phyloP scores from a whole-genome alignment of 2,888 invertebrate species.

The Barypeithes pellucidus region DNA sequence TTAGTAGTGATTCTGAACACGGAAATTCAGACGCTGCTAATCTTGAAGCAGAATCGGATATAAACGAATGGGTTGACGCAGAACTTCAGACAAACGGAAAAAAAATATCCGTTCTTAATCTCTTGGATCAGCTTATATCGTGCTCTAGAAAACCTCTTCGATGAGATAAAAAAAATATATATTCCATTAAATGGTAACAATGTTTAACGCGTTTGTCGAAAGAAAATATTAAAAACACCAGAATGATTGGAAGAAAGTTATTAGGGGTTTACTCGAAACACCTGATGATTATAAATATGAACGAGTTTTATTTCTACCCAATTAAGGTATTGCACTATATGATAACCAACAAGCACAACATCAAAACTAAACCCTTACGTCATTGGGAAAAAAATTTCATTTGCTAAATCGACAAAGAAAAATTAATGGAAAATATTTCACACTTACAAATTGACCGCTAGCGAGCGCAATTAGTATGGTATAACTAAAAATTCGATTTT shows the following conservation, averaged over 20 bases:
- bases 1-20: not conserved
- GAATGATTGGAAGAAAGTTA: too few species aligned
- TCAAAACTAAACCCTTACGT: too few species aligned
- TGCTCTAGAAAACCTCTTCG: not conserved
- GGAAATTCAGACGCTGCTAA: not conserved
- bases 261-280: too few species aligned
- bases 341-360: not conserved
- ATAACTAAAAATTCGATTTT: too few species aligned
- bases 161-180: not conserved
- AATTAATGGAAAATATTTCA: too few species aligned
- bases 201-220: not conserved
- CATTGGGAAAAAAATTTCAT: too few species aligned
- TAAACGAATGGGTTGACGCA: not conserved
- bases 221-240: not conserved
- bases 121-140: not conserved
- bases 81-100: not conserved
- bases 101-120: not conserved
- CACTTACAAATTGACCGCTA: too few species aligned
- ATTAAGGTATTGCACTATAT: too few species aligned
- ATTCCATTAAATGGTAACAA: not conserved
- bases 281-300: not conserved
- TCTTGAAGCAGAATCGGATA: not conserved
- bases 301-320: not conserved
- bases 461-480: too few species aligned
- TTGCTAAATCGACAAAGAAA: too few species aligned